A percentile compares a stretch with the other conserved stretches of the same genome.
Conservation (phyloP, 1,140 invertebrate species). For the Cryptotermes secundus region DNA sequence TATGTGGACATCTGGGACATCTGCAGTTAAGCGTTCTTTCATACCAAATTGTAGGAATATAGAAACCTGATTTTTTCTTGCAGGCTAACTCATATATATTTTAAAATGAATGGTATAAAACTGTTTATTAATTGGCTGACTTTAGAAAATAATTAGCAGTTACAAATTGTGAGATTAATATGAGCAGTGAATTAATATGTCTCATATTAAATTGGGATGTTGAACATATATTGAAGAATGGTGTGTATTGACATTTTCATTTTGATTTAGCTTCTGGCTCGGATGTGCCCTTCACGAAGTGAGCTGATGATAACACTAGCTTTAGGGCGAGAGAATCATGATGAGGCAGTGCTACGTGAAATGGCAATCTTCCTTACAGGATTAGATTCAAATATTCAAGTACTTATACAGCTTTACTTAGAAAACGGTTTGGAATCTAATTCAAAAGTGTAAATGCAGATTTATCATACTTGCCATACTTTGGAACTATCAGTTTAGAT, state of each 20-base stretch:
- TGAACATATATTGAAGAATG: not conserved
- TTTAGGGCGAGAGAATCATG: conserved; percentile 41
- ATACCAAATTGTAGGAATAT: too few species aligned
- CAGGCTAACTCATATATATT: too few species aligned
- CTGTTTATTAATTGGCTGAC: too few species aligned
- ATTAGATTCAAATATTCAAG: conserved; percentile 43
- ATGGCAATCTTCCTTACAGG: conserved; percentile 43
- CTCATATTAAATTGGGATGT: too few species aligned
- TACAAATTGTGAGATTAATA: too few species aligned
- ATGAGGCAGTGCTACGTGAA: conserved; percentile 42
- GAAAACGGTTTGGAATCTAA: conserved; percentile 41
- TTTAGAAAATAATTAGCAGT: too few species aligned
- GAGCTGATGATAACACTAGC: conserved; percentile 46
- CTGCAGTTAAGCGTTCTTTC: too few species aligned
- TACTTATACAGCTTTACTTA: conserved; percentile 43
- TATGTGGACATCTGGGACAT: too few species aligned
- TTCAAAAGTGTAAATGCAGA: conserved; percentile 31
- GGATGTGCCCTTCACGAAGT: conserved; percentile 46
- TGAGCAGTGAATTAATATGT: too few species aligned
- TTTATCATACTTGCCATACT: not conserved
- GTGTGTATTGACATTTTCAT: not conserved
- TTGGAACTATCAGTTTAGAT: not conserved
- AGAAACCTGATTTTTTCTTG: too few species aligned
- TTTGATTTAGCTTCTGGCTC: conserved; percentile 44
- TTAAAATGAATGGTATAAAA: too few species aligned